phyloP scores from a whole-genome alignment of 2,113 vertebrate genomes.

The Plestiodon gilberti region DNA sequence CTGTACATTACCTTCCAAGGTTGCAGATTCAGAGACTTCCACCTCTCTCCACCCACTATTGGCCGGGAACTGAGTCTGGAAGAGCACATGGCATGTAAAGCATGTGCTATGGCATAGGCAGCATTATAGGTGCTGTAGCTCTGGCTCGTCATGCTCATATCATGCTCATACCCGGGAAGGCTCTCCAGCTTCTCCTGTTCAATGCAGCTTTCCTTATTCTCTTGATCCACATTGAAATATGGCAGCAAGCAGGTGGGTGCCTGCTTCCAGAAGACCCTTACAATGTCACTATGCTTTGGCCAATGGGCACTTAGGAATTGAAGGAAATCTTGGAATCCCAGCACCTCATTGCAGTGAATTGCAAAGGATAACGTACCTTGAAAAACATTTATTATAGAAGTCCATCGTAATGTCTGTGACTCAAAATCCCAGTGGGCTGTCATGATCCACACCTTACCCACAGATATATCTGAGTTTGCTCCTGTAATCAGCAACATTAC shows the following conservation, averaged over 20 bases:
- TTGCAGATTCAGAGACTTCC: neutral
- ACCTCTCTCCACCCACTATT: neutral
- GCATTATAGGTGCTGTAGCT: too few relatives aligned
- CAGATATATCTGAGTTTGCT: neutral
- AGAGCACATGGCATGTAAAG: neutral
- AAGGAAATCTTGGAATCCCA: neutral
- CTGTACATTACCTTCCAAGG: neutral
- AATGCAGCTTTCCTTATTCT: neutral
- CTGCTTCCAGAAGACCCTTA: neutral
- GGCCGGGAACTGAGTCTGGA: neutral
- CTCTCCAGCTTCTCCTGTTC: neutral
- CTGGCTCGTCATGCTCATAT: too few relatives aligned
- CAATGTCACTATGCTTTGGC: neutral
- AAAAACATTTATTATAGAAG: neutral
- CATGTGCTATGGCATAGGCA: too few relatives aligned
- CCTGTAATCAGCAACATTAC: neutral
- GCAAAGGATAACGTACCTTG: neutral
- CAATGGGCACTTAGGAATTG: neutral
- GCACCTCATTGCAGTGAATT: neutral
- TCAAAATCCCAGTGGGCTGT: neutral
- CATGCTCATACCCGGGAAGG: neutral
- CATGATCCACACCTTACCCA: neutral
- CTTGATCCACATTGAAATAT: neutral
- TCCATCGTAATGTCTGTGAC: too few relatives aligned
- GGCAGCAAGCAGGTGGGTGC: neutral